A percentile compares a stretch with the other conserved stretches of the same genome.
Conservation (phyloP, 2,888 invertebrate genomes). For the Agonopterix heracliana region DNA sequence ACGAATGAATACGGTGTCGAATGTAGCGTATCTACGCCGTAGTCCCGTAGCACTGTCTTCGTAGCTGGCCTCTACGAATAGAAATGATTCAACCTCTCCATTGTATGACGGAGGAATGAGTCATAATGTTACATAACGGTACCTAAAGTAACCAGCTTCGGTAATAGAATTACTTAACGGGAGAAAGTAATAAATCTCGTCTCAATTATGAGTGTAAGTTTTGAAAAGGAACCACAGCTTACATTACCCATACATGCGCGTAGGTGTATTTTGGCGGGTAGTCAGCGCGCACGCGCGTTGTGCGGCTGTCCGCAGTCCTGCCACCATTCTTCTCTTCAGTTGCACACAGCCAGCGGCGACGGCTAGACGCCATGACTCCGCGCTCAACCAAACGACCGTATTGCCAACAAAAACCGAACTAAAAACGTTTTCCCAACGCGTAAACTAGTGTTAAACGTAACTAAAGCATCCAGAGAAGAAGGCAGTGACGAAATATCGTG, state of each 20-base stretch:
- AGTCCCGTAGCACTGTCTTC: constrained; percentile 32
- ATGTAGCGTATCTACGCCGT: constrained; percentile 35
- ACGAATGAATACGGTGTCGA: neutral
- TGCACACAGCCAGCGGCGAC: constrained; percentile 48
- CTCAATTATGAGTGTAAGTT: constrained; percentile 46
- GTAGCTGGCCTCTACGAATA: constrained; percentile 5
- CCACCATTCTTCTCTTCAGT: constrained; percentile 67
- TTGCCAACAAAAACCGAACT: constrained; percentile 51
- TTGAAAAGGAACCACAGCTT: constrained; percentile 42
- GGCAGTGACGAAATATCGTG: constrained; percentile 21
- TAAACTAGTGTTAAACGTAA: constrained; percentile 34
- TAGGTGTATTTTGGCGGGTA: constrained; percentile 73
- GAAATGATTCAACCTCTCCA: no score
- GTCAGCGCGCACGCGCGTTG: constrained; percentile 56
- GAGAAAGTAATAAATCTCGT: constrained; percentile 7
- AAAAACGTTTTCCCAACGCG: constrained; percentile 29
- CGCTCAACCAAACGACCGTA: constrained; percentile 38
- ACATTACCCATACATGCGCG: constrained; percentile 65
- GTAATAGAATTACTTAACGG: neutral
- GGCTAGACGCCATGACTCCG: constrained; percentile 31
- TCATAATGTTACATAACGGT: no score
- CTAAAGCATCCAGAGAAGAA: constrained; percentile 18
- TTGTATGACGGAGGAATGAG: no score
- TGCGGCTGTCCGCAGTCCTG: constrained; percentile 66
- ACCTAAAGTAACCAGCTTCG: no score